These are phyloP conservation scores for Mizuhopecten yessoensis DNA, from an alignment of 1,140 invertebrate genomes.

Conservation along the genomic window DNA sequence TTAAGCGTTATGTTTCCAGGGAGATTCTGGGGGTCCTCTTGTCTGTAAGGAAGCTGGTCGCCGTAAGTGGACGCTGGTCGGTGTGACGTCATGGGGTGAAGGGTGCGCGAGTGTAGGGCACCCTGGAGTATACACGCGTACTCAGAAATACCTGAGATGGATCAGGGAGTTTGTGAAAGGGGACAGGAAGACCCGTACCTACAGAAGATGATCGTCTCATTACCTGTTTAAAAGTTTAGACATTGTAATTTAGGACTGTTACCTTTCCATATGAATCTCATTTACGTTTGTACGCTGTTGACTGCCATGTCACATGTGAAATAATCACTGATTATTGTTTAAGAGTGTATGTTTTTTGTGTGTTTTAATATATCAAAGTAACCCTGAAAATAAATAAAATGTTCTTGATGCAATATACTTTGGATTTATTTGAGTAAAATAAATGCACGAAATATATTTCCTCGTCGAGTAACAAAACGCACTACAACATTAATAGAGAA, in stretches of 20 bases:
- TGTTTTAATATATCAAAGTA: no score
- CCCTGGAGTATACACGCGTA: conserved; percentile 93
- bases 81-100: conserved; percentile 94
- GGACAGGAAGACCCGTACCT: background rate
- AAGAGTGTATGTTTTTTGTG: no score
- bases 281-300: background rate
- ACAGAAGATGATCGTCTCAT: background rate
- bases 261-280: conserved; percentile 18
- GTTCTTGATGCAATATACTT: no score
- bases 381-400: no score
- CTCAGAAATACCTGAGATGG: background rate
- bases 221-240: no score
- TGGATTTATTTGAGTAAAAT: no score
- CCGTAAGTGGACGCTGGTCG: conserved; percentile 85
- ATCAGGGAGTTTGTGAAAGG: background rate
- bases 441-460: no score
- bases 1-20: background rate
- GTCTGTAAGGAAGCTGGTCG: conserved; percentile 81
- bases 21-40: background rate
- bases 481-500: no score
- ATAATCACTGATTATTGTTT: no score
- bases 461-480: no score
- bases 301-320: background rate
- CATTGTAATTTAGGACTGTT: background rate
- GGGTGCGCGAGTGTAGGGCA: conserved; percentile 95